Conservation (phyloP, 2,888 invertebrate species). For the Eristalis tenax region DNA sequence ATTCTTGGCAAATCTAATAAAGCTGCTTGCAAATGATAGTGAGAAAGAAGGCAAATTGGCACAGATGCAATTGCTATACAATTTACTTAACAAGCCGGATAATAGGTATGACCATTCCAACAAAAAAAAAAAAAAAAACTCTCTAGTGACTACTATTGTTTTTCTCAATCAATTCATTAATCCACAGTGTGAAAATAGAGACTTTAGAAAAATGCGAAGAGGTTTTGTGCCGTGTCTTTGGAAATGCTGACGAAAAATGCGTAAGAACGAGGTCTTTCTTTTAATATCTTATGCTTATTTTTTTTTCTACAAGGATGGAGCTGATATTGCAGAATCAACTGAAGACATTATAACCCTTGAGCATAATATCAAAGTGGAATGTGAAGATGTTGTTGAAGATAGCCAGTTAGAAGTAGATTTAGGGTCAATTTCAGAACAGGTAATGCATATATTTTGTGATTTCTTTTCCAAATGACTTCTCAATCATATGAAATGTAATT, state of each 20-base stretch:
- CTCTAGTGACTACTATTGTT: not conserved
- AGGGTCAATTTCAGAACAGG: not conserved
- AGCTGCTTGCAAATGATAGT: slow-evolving; percentile 51
- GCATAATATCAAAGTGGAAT: not conserved
- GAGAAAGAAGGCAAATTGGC: slow-evolving; percentile 60
- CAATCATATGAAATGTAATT: too few species aligned
- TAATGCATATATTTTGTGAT: slow-evolving; percentile 2
- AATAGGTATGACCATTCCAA: slow-evolving; percentile 39
- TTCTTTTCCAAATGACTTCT: not conserved
- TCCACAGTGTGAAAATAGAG: slow-evolving; percentile 51
- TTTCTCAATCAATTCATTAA: not conserved
- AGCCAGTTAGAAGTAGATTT: not conserved
- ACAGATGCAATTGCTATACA: slow-evolving; percentile 63
- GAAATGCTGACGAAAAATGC: slow-evolving; percentile 34
- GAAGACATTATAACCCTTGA: not conserved
- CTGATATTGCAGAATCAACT: not conserved
- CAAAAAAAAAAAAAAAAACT: not conserved
- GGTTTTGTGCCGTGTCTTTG: slow-evolving; percentile 61
- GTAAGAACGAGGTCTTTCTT: slow-evolving; percentile 20
- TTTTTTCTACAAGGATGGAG: slow-evolving; percentile 3
- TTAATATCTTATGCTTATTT: not conserved
- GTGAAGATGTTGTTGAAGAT: not conserved
- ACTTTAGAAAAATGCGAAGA: slow-evolving; percentile 64
- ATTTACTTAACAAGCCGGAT: slow-evolving; percentile 62
- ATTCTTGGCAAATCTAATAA: slow-evolving; percentile 69